phyloP scores from a whole-genome alignment of 2,888 invertebrate species.

The Drosophila flavopinicola region DNA sequence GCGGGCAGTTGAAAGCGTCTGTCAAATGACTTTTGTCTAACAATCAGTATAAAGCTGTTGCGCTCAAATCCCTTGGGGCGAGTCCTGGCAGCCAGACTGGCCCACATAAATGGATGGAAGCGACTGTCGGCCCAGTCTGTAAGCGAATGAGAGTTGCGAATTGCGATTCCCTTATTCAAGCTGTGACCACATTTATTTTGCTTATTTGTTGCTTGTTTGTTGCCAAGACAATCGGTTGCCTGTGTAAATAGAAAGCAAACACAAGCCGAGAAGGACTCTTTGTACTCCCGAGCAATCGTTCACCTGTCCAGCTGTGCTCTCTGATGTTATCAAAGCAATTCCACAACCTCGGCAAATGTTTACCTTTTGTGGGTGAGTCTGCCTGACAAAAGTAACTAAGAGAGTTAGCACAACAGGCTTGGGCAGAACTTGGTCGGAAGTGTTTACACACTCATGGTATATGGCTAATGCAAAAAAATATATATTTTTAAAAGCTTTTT shows the following conservation, averaged over 20 bases:
- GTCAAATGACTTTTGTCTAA: constrained; percentile 15
- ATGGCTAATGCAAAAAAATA: too few species aligned
- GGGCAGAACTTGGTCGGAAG: too few species aligned
- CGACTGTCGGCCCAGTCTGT: constrained; percentile 11
- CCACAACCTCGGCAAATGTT: background rate
- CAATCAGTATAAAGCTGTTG: constrained; percentile 25
- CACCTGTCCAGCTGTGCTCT: background rate
- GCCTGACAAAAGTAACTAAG: background rate
- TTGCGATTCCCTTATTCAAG: background rate
- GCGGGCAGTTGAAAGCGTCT: constrained; percentile 15
- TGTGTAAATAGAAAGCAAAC: constrained; percentile 32
- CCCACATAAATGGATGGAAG: constrained; percentile 5
- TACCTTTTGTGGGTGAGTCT: background rate
- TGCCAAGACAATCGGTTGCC: constrained; percentile 31
- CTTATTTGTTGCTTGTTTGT: background rate
- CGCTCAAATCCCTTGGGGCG: background rate
- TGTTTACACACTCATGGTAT: too few species aligned
- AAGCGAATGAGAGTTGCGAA: too few species aligned
- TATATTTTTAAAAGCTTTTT: too few species aligned
- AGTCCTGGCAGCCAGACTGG: constrained; percentile 12
- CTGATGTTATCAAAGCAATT: background rate
- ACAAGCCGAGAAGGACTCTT: background rate
- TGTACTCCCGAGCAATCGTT: background rate
- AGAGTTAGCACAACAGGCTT: too few species aligned
- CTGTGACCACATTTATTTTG: constrained; percentile 40